Evolutionary conservation across 2,888 invertebrate species (phyloP).

Genomic region (Phorcus lineatus): DNA sequence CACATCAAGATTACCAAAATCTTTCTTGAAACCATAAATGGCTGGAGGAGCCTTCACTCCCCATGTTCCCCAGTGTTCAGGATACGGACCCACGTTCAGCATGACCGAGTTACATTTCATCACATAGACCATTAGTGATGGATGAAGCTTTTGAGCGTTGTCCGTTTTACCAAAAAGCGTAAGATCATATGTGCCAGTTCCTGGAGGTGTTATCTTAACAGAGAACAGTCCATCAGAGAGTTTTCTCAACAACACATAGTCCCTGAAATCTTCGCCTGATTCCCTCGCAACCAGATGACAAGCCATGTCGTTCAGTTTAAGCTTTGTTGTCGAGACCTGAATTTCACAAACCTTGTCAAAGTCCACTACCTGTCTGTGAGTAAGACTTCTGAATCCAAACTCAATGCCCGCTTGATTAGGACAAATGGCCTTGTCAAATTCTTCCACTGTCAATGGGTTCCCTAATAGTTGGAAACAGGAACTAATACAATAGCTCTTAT

Average conservation of each 20-base stretch:
- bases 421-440: not conserved
- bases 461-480: constrained; percentile 55
- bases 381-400: not conserved
- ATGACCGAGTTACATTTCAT: not conserved
- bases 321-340: not conserved
- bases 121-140: not conserved
- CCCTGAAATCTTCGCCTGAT: not conserved
- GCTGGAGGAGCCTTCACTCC: not conserved
- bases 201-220: not conserved
- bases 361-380: not conserved
- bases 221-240: not conserved
- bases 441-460: not conserved
- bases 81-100: not conserved
- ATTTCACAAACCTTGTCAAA: not conserved
- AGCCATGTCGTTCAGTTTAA: not conserved
- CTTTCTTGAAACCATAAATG: not conserved
- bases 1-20: not conserved
- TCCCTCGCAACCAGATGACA: not conserved
- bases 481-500: constrained; percentile 44
- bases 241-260: not conserved
- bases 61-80: not conserved
- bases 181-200: not conserved
- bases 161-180: not conserved
- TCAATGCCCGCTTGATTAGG: not conserved
- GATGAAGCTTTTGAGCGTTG: not conserved